Evolutionary conservation across 1,140 invertebrate species (phyloP).

Genomic region (Brachionus calyciflorus): DNA sequence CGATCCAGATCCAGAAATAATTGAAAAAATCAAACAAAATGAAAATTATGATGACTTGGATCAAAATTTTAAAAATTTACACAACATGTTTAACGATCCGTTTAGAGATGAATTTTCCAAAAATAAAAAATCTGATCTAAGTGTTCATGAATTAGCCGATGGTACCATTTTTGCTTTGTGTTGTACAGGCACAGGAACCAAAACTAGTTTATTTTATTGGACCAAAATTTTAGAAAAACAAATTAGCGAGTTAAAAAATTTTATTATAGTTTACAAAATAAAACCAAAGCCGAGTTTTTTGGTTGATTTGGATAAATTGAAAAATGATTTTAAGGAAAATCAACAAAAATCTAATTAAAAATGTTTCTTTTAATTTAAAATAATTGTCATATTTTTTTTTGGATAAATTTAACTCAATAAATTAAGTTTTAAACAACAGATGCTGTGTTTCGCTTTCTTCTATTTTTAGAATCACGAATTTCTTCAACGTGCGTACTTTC

Average conservation of each 20-base stretch:
- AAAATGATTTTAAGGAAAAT: background rate
- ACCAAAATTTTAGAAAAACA: constrained; percentile 59
- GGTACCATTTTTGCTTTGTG: constrained; percentile 81
- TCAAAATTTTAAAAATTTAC: constrained; percentile 33
- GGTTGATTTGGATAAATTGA: constrained; percentile 11
- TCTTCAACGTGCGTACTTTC: no score
- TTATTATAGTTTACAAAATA: background rate
- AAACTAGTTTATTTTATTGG: constrained; percentile 84
- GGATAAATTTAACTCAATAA: no score
- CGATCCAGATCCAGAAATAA: constrained; percentile 62
- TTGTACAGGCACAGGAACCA: constrained; percentile 72
- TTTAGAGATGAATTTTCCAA: constrained; percentile 49
- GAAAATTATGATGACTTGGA: constrained; percentile 49
- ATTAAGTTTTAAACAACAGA: no score
- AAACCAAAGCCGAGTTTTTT: constrained; percentile 23
- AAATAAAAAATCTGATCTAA: constrained; percentile 27
- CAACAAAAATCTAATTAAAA: background rate
- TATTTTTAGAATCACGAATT: no score
- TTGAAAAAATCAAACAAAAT: constrained; percentile 60
- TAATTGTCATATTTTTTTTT: no score
- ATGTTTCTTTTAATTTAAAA: no score
- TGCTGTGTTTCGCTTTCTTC: no score
- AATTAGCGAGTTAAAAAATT: constrained; percentile 8
- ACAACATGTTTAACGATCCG: constrained; percentile 11
- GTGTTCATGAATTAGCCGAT: constrained; percentile 86